A percentile compares a stretch with the other conserved stretches of the same genome.
Conservation (phyloP, 1,140 invertebrate genomes). For the Drosophila bocki region DNA sequence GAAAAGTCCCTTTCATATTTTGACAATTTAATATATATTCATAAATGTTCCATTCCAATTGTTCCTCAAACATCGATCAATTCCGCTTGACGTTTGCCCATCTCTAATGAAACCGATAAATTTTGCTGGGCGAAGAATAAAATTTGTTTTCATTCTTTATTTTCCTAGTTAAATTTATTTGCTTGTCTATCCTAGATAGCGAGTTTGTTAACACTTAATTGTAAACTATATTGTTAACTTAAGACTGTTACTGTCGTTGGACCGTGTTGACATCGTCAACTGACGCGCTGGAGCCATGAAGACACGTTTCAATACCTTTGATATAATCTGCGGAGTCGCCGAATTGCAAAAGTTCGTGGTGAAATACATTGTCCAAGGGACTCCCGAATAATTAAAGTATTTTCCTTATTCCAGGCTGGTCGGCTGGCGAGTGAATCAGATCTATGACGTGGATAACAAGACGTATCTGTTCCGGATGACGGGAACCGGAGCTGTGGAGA, state of each 20-base stretch:
- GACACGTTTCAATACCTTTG: conserved; percentile 95
- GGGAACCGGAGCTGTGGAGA: conserved; percentile 92
- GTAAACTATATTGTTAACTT: conserved; percentile 1
- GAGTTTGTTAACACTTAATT: conserved; percentile 10
- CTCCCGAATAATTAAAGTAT: not conserved
- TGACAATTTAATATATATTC: too few relatives aligned
- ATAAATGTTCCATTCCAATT: not conserved
- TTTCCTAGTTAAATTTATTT: conserved; percentile 3
- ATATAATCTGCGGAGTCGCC: conserved; percentile 93
- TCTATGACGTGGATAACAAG: conserved; percentile 99
- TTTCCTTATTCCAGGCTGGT: conserved; percentile 88
- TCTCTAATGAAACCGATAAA: conserved; percentile 19
- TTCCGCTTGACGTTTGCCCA: not conserved
- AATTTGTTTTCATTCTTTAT: conserved; percentile 28
- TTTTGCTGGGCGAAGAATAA: conserved; percentile 22
- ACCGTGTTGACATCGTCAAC: conserved; percentile 22
- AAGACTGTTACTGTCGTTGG: not conserved
- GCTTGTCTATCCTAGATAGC: conserved; percentile 18
- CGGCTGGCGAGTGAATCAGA: conserved; percentile 97
- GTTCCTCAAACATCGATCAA: conserved; percentile 6
- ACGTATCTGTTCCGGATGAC: conserved; percentile 97
- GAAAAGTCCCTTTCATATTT: not conserved
- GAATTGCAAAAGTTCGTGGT: conserved; percentile 92
- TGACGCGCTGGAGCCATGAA: conserved; percentile 89
- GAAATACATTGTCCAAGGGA: not conserved